phyloP scores from a whole-genome alignment of 2,888 invertebrate species.

The Campoplex nolae region DNA sequence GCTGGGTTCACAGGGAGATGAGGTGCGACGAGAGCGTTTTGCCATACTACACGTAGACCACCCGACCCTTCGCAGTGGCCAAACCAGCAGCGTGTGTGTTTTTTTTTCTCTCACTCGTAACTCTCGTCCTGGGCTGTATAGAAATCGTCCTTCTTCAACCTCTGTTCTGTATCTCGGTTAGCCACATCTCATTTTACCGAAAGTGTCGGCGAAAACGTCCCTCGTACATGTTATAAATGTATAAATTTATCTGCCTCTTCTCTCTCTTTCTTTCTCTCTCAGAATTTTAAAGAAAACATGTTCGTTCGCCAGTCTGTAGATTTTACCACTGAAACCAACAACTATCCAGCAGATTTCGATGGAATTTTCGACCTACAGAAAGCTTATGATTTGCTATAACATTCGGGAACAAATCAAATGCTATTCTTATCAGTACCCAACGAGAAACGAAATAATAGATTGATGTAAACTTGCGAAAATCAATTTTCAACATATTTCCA shows the following conservation, averaged over 20 bases:
- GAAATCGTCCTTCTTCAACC: slow-evolving; percentile 45
- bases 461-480: too few relatives aligned
- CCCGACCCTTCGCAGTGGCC: neutral
- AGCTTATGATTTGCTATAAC: neutral
- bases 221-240: slow-evolving; percentile 10
- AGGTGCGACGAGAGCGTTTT: slow-evolving; percentile 28
- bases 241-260: neutral
- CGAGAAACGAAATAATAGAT: too few relatives aligned
- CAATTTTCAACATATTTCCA: neutral
- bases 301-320: neutral
- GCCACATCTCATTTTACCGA: slow-evolving; percentile 19
- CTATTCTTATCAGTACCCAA: too few relatives aligned
- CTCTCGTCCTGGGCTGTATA: slow-evolving; percentile 31
- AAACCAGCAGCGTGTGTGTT: slow-evolving; percentile 38
- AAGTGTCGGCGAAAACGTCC: slow-evolving; percentile 46
- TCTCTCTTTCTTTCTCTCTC: neutral
- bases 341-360: neutral
- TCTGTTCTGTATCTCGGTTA: slow-evolving; percentile 5
- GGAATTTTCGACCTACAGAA: neutral
- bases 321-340: neutral
- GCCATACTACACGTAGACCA: neutral
- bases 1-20: slow-evolving; percentile 33
- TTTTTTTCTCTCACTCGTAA: slow-evolving; percentile 18
- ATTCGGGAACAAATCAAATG: too few relatives aligned
- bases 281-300: neutral